Conservation (phyloP, 2,797 vertebrate species). For the Cephalopachus bancanus region DNA sequence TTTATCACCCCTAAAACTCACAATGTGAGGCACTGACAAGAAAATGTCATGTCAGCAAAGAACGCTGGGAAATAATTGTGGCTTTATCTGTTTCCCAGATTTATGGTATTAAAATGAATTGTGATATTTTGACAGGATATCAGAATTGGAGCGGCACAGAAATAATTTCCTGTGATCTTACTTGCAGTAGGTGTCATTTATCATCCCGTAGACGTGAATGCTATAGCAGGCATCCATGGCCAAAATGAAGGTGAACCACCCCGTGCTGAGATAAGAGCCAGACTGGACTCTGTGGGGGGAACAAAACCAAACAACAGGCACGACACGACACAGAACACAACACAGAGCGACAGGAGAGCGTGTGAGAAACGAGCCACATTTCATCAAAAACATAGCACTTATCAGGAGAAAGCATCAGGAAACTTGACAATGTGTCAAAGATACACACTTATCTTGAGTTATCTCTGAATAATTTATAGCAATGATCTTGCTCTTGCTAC, state of each 20-base stretch:
- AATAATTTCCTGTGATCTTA: constrained; percentile 92
- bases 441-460: constrained; percentile 91
- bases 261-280: constrained; percentile 98
- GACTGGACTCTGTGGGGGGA: constrained; percentile 95
- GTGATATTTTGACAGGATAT: constrained; percentile 89
- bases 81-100: constrained; percentile 84
- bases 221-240: constrained; percentile 99
- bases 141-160: constrained; percentile 86
- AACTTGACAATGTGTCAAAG: constrained; percentile 91
- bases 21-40: constrained; percentile 85
- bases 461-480: constrained; percentile 94
- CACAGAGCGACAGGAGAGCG: constrained; percentile 85
- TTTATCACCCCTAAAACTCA: constrained; percentile 84
- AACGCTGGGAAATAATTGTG: constrained; percentile 81
- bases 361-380: constrained; percentile 87
- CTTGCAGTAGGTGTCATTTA: constrained; percentile 99
- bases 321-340: constrained; percentile 81
- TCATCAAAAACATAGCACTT: constrained; percentile 88
- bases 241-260: constrained; percentile 99
- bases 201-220: constrained; percentile 99
- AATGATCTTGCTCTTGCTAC: constrained; percentile 84
- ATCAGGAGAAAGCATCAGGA: constrained; percentile 88
- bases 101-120: constrained; percentile 88
- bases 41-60: constrained; percentile 84
- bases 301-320: constrained; percentile 53